phyloP scores from a whole-genome alignment of 2,113 vertebrate species.

The Gnathonemus longibarbis region DNA sequence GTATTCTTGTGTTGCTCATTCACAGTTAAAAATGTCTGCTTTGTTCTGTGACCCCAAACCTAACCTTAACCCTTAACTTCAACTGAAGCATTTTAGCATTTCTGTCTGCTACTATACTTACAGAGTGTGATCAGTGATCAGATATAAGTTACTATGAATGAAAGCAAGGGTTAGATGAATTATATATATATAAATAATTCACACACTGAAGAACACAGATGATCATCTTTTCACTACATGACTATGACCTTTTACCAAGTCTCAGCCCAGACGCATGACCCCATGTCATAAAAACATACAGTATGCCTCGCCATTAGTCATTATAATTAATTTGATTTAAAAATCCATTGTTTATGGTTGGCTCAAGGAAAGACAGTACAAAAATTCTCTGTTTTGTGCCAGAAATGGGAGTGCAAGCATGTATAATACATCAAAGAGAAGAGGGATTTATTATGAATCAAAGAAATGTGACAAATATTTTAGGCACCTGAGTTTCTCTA shows the following conservation, averaged over 20 bases:
- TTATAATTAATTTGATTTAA: neutral
- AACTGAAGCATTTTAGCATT: neutral
- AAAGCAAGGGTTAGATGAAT: neutral
- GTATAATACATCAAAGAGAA: neutral
- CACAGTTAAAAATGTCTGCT: neutral
- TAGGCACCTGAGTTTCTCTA: neutral
- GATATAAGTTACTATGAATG: neutral
- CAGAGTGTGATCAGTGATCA: neutral
- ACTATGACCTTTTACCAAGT: neutral
- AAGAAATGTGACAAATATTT: conserved; percentile 3
- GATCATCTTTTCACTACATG: neutral
- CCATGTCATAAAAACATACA: neutral
- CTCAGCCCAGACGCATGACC: neutral
- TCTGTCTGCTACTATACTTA: neutral
- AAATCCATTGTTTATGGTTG: neutral
- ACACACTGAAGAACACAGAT: neutral
- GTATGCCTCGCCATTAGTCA: neutral
- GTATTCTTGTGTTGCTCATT: neutral
- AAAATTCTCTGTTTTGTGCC: neutral
- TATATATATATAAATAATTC: neutral
- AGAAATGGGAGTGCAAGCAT: neutral
- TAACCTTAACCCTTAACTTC: neutral
- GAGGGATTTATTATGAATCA: conserved; percentile 4
- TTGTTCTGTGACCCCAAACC: neutral
- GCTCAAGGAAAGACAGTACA: neutral